Percentiles rank a stretch among this genome's conserved stretches.
phyloP scores from a whole-genome alignment of 2,797 vertebrate species.

The Eulemur albifrons region DNA sequence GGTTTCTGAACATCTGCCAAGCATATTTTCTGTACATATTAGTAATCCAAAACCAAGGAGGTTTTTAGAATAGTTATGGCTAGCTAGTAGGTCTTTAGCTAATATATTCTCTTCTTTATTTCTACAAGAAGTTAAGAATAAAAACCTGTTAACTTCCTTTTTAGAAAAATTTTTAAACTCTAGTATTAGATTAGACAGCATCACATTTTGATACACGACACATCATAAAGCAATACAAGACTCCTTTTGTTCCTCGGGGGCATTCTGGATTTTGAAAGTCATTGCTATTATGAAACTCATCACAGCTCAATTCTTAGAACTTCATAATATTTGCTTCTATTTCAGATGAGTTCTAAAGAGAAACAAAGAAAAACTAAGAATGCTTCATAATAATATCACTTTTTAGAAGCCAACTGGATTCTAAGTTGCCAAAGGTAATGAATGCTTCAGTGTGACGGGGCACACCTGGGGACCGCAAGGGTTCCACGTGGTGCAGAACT shows the following conservation, averaged over 20 bases:
- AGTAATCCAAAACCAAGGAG: neutral
- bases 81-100: neutral
- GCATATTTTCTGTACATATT: neutral
- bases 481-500: neutral
- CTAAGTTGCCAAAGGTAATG: neutral
- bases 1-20: neutral
- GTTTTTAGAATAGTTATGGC: neutral
- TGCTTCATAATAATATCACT: neutral
- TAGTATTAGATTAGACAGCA: neutral
- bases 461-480: accelerated
- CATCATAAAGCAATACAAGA: neutral
- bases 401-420: neutral
- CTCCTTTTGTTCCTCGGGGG: neutral
- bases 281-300: neutral
- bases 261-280: constrained; percentile 31
- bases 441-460: neutral
- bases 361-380: neutral
- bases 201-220: neutral
- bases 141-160: neutral
- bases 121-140: neutral
- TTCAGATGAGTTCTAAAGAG: neutral
- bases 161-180: neutral
- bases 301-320: neutral
- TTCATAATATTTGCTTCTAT: neutral
- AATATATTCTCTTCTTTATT: neutral